phyloP scores from a whole-genome alignment of 2,888 invertebrate species.

The Megamerina dolium region DNA sequence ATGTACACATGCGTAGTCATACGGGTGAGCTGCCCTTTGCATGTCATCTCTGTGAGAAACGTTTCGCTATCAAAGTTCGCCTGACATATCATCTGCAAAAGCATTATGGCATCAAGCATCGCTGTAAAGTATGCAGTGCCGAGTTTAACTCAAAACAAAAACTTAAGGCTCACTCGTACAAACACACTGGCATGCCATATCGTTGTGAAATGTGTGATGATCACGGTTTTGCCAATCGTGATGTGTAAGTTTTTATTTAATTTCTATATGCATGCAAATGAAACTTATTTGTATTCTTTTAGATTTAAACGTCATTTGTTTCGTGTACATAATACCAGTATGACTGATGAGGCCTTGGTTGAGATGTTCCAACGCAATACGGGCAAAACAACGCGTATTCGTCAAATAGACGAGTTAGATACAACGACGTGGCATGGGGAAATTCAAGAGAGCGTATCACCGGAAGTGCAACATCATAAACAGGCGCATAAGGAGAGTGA shows the following conservation, averaged over 20 bases:
- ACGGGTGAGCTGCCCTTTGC: conserved; percentile 28
- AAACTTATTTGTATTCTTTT: not conserved
- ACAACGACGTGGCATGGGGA: not conserved
- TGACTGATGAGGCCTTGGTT: conserved; percentile 23
- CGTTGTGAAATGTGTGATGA: conserved; percentile 24
- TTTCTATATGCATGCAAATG: too few relatives aligned
- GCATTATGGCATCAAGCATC: conserved; percentile 28
- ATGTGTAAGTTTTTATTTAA: conserved; percentile 21
- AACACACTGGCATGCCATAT: conserved; percentile 33
- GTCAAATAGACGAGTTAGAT: conserved; percentile 5
- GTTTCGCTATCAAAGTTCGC: conserved; percentile 31
- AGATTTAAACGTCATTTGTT: conserved; percentile 26
- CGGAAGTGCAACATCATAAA: too few relatives aligned
- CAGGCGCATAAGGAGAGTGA: too few relatives aligned
- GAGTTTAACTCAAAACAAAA: conserved; percentile 29
- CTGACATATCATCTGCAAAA: conserved; percentile 33
- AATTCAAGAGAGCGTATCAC: not conserved
- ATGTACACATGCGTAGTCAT: conserved; percentile 28
- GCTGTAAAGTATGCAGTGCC: conserved; percentile 27
- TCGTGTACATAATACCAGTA: conserved; percentile 21
- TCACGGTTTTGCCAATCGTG: conserved; percentile 25
- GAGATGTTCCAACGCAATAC: conserved; percentile 28
- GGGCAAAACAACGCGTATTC: conserved; percentile 24
- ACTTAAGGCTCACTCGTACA: conserved; percentile 27
- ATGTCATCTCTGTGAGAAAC: conserved; percentile 30